Evolutionary conservation across 2,113 vertebrate genomes (phyloP), one percentile per base, ranked within the genome.

Genomic region (Macrotus californicus): DNA sequence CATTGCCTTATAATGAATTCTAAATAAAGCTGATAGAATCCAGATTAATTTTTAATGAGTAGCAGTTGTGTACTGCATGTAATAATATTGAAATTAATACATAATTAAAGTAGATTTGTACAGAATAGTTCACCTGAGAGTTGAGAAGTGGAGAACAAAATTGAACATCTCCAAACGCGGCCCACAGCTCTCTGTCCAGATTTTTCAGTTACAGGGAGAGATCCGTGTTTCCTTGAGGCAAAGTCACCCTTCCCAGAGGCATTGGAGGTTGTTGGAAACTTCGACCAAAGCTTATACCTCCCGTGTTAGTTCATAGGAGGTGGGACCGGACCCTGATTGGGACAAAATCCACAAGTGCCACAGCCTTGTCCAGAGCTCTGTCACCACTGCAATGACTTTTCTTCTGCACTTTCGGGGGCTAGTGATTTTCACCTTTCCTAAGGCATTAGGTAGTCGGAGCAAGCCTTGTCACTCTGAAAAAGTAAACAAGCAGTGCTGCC

Each of bases 1-100:
- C 0, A 0, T 19, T 96, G 86, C 61, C 67, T 73, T 77, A 46
- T 86, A 96, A 96, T 76, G 79, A 97, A 97, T 96, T 95, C 86
- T 34, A 97, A 96, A 97, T 73, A 97, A 95, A 97, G 97, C 59
- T 43, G 81, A 95, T 92, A 93, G 75, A 94, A 91, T 76, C 4
- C 24, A 80, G 86, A 95, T 97, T 94, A 97, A 98, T 97, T 97
- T 97, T 97, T 98, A 97, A 98, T 96, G 93, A 98, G 86, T 48
- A 96, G 59, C 67, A 66, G 34, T 97, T 96, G 13, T 97, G 83
- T 96, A 69, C 67, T 96, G 88, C 94, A 95, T 94, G 85, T 95
- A 96, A 89, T 95, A 96, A 94, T 94, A 94, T 96, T 95, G 95
- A 97, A 98, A 97, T 90, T 89, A 98, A 98, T 96, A 83, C 87